Evolutionary conservation across 2,113 vertebrate genomes (phyloP).

Genomic region (Eulemur macaco): DNA sequence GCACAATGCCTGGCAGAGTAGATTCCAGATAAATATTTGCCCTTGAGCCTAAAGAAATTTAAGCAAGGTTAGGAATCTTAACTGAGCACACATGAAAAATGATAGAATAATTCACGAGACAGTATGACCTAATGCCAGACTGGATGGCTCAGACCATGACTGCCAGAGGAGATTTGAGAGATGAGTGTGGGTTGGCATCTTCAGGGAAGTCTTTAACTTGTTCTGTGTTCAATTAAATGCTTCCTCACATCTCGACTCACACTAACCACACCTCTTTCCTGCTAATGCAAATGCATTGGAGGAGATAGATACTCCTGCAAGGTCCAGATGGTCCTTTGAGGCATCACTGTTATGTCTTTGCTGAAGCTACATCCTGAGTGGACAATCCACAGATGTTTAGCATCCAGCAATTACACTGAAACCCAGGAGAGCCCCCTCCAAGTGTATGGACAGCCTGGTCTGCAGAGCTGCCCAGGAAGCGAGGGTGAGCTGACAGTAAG

Average conservation of each 20-base stretch:
- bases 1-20: background rate
- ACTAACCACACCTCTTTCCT: background rate
- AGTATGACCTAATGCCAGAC: background rate
- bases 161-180: background rate
- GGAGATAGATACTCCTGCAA: background rate
- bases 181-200: background rate
- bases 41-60: background rate
- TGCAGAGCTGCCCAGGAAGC: background rate
- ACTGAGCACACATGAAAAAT: background rate
- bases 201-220: background rate
- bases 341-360: background rate
- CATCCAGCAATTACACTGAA: background rate
- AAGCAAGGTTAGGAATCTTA: background rate
- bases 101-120: background rate
- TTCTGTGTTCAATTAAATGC: background rate
- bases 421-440: background rate
- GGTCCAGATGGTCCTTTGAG: background rate
- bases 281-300: background rate
- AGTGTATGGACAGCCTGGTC: background rate
- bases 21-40: background rate
- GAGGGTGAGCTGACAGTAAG: too few relatives aligned
- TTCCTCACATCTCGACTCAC: background rate
- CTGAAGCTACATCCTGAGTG: background rate
- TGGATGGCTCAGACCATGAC: background rate
- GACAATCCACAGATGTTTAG: background rate